Percentiles rank a stretch among this genome's conserved stretches.
These are phyloP conservation scores for Polymixis lichenea DNA, from an alignment of 2,888 invertebrate species.

Conservation along the genomic window DNA sequence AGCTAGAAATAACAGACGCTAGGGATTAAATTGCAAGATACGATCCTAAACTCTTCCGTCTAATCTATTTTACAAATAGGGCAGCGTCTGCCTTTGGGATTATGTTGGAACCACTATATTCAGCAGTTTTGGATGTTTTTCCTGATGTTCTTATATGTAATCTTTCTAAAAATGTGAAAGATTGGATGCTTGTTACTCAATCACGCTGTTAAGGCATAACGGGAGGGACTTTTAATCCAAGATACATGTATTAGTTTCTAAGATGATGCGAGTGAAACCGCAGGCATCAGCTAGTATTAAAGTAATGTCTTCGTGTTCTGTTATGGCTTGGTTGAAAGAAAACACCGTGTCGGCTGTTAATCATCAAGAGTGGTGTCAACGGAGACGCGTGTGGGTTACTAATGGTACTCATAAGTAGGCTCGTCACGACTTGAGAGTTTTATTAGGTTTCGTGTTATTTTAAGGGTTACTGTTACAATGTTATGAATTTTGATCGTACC, in stretches of 20 bases:
- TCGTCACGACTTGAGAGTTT: constrained; percentile 34
- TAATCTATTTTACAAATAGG: constrained; percentile 45
- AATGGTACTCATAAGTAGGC: constrained; percentile 53
- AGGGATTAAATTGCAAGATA: constrained; percentile 44
- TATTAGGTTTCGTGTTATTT: constrained; percentile 51
- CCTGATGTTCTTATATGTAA: background rate
- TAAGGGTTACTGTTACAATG: constrained; percentile 37
- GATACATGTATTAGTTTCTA: background rate
- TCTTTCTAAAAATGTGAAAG: background rate
- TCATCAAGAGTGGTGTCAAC: constrained; percentile 53
- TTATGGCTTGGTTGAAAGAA: constrained; percentile 45
- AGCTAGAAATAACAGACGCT: constrained; percentile 46
- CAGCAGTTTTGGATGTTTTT: constrained; percentile 26
- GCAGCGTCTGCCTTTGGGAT: constrained; percentile 36
- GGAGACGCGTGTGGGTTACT: constrained; percentile 50
- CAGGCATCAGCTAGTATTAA: background rate
- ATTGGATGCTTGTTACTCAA: background rate
- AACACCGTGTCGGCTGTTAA: constrained; percentile 46
- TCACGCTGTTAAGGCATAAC: background rate
- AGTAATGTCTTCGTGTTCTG: constrained; percentile 34
- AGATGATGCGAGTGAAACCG: constrained; percentile 3
- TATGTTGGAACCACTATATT: constrained; percentile 23
- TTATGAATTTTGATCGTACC: constrained; percentile 14
- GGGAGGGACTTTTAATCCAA: background rate
- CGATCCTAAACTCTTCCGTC: constrained; percentile 43